phyloP scores from a whole-genome alignment of 2,797 vertebrate genomes.

The Falco biarmicus region DNA sequence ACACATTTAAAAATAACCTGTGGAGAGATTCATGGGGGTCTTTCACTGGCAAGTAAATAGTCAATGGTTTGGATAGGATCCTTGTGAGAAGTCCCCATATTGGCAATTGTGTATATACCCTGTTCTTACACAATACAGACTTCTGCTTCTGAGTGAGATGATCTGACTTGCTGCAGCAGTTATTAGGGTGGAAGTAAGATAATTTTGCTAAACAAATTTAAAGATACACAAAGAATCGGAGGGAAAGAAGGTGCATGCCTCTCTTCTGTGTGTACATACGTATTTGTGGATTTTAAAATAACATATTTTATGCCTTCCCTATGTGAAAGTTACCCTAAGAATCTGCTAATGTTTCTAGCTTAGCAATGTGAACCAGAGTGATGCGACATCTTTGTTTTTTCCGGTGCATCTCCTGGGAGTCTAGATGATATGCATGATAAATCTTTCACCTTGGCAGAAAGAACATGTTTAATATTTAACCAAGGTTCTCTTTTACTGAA shows the following conservation, averaged over 20 bases:
- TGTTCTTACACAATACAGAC: accelerated
- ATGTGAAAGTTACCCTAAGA: background rate
- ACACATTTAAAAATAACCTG: background rate
- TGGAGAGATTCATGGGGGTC: background rate
- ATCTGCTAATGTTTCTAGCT: background rate
- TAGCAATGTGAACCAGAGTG: background rate
- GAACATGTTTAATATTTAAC: slow-evolving; percentile 63
- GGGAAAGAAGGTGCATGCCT: background rate
- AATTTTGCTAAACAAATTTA: background rate
- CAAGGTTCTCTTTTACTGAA: slow-evolving; percentile 45
- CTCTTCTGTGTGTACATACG: background rate
- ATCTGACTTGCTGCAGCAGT: background rate
- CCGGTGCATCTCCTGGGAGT: background rate
- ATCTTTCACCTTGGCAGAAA: slow-evolving; percentile 50
- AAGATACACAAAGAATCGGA: background rate
- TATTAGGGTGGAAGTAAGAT: background rate
- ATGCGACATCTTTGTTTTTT: background rate
- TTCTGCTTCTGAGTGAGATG: background rate
- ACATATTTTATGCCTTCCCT: background rate
- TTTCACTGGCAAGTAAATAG: background rate
- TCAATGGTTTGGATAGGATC: background rate
- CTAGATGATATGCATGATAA: slow-evolving; percentile 3
- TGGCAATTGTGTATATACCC: background rate
- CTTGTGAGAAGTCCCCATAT: background rate
- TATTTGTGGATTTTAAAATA: background rate